Evolutionary conservation across 2,113 vertebrate genomes (phyloP).

Genomic region (Hyla sarda): DNA sequence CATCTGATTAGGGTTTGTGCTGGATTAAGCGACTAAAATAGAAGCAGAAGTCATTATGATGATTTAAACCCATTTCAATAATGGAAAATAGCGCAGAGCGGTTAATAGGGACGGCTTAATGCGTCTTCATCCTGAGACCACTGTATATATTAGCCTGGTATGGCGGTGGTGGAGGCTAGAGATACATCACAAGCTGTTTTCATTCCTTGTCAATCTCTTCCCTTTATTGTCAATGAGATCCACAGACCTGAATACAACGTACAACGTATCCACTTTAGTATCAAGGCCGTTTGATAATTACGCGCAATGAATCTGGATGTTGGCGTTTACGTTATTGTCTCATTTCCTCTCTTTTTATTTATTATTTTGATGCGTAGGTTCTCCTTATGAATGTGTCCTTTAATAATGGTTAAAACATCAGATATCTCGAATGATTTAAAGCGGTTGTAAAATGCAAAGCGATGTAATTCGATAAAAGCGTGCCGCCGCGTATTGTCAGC

Average conservation of each 20-base stretch:
- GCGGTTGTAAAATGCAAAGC: not conserved
- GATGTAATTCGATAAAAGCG: not conserved
- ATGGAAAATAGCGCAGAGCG: not conserved
- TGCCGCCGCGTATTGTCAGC: not conserved
- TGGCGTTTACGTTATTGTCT: too few species aligned
- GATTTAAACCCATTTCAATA: conserved; percentile 42
- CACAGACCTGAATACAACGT: not conserved
- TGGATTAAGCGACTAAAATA: conserved; percentile 46
- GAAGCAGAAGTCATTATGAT: conserved; percentile 31
- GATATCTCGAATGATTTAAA: not conserved
- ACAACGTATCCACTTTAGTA: not conserved
- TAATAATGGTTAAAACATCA: not conserved
- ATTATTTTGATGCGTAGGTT: not conserved
- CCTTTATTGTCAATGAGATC: not conserved
- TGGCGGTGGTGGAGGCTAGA: not conserved
- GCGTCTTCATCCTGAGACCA: conserved; percentile 36
- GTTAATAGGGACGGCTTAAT: conserved; percentile 9
- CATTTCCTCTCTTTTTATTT: not conserved
- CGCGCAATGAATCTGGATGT: not conserved
- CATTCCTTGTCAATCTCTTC: not conserved
- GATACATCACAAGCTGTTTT: not conserved
- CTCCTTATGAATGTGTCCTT: not conserved
- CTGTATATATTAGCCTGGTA: not conserved
- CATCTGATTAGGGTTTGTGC: conserved; percentile 33
- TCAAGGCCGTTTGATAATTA: not conserved